Percentiles rank a stretch among this genome's conserved stretches.
phyloP scores from a whole-genome alignment of 2,113 vertebrate species.

The Trochalopteron elliotii region DNA sequence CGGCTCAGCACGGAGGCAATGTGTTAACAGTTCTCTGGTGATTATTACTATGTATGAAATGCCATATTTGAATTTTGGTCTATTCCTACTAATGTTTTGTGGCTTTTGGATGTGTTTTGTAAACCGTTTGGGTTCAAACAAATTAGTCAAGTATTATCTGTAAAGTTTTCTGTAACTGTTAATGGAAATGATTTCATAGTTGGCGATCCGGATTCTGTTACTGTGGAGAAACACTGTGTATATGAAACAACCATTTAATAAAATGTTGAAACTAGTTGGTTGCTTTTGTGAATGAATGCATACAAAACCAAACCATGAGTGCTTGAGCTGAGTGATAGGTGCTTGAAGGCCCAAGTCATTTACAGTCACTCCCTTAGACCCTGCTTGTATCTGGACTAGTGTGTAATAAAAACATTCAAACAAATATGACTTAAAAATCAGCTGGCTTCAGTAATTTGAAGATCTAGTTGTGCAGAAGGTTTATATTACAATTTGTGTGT shows the following conservation, averaged over 20 bases:
- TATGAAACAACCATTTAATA: conserved; percentile 78
- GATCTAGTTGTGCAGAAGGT: conserved; percentile 12
- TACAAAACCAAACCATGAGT: conserved; percentile 59
- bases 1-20: conserved; percentile 51
- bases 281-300: conserved; percentile 84
- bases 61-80: conserved; percentile 73
- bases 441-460: conserved; percentile 36
- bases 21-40: conserved; percentile 64
- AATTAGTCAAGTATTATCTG: conserved; percentile 78
- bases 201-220: conserved; percentile 72
- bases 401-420: conserved; percentile 9
- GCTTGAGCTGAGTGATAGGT: conserved; percentile 71
- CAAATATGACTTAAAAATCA: neutral
- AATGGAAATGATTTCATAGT: conserved; percentile 55
- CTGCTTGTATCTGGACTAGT: conserved; percentile 74
- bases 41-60: conserved; percentile 69
- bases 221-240: conserved; percentile 76
- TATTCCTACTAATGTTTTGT: conserved; percentile 77
- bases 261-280: conserved; percentile 83
- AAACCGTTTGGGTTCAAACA: conserved; percentile 84
- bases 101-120: conserved; percentile 70
- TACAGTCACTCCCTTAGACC: conserved; percentile 74
- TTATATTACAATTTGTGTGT: conserved; percentile 21
- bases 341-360: conserved; percentile 61
- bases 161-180: conserved; percentile 79